Evolutionary conservation across 2,888 invertebrate genomes (phyloP), one percentile per base, ranked within the genome.

Genomic region (Ecliptopera silaceata): DNA sequence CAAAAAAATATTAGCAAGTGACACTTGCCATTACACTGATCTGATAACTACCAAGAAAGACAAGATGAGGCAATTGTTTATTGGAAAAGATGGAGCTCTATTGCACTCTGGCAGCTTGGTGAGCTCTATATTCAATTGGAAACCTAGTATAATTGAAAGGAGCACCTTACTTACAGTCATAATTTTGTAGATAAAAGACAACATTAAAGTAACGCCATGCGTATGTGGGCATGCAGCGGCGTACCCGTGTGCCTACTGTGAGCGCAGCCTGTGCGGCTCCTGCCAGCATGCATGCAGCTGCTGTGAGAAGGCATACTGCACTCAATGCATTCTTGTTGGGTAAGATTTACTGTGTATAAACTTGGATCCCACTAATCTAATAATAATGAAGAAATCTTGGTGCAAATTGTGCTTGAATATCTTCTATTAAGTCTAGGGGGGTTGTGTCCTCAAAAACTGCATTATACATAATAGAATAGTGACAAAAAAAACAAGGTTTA

Each of bases 51-150:
- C 54, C 8, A 82, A 71, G 57, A 83, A 77, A 59, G 80, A 84
- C 61, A 77, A 77, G 59, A 77, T 84, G 80, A 91, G 85, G 64
- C 90, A 91, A 63, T 64, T 91, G 32, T 80, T 82, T 55, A 85
- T 91, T 58, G 79, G 83, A 3, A 85, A 79, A 63, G 75, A 89
- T 61, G 88, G 90, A 2, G 67, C 71, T 31, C 77, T 90, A n/a
- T 55, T 74, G 45, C 79, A 78, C 64, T 72, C 80, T 31, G 82
- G 81, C 32, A 72, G 62, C 59, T 60, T 83, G 75, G 89, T 88
- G 71, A 72, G 61, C 8, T 22, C 10, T 45, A 20, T 11, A 8
- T n/a, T 22, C 6, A 22, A 4, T 6, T 26, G 6, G 13, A 13
- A 12, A 31, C 2, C 3, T 31, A 31, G 1, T 31, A 31, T 13